Base-by-base conservation (phyloP, 2,888 invertebrate genomes). In the Aporophyla lueneburgensis region DNA sequence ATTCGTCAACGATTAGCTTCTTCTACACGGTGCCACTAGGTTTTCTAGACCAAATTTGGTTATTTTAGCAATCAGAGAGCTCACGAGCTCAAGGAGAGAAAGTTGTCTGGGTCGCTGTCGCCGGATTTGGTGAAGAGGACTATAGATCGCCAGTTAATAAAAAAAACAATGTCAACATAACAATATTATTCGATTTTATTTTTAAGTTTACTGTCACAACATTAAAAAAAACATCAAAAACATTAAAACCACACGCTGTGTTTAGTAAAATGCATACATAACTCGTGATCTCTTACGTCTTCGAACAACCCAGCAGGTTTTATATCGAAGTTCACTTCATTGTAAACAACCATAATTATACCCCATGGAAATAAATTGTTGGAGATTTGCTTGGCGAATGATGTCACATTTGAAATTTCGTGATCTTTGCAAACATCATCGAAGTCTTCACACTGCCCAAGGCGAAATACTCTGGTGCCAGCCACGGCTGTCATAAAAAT, bases 211-310 rank as follows among this genome's bases (percentile, higher is more conserved):
- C 19, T 46, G 19, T 62, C 24, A 54, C 16, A 61, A 51, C 14
- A 63, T 21, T n/a, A 53, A 63, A 69, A 53, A 56, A 72, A 59
- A 10, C 16, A 56, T 73, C 76, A 80, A 56, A 46, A 71, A 53
- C n/a, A 53, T 75, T 76, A 86, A 81, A 62, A 80, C 82, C 87
- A 87, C 4, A 80, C 82, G 63, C 49, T 65, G 5, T 86, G 58
- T 71, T 80, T 65, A 6, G 84, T 89, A 6, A 92, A 89, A 78
- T 90, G 81, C 71, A 89, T 91, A 56, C 93, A 94, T 75, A 94
- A 88, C 19, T 92, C 90, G 16, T 82, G 89, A 70, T 94, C 94
- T 51, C 94, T 90, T 5, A 91, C 84, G 49, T 91, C 92, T 46
- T 76, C 77, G 84, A 91, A 92, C 2, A 79, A 74, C 0, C 91